A percentile compares a stretch with the other conserved stretches of the same genome.
Conservation (phyloP, 2,113 vertebrate genomes). For the Oenanthe oenanthe region DNA sequence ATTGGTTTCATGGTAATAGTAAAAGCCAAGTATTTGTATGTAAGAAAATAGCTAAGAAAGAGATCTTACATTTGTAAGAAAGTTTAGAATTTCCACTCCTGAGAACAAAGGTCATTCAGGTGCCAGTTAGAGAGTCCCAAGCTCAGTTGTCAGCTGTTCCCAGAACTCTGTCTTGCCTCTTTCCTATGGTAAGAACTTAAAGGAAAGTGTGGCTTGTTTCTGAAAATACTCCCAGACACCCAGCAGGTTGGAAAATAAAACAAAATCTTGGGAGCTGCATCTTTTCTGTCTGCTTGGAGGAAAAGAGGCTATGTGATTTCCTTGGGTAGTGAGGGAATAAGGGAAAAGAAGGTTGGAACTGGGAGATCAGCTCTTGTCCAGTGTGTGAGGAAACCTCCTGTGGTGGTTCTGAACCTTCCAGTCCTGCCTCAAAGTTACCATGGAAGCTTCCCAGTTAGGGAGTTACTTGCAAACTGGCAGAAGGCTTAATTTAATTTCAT, state of each 20-base stretch:
- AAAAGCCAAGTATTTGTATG: no score
- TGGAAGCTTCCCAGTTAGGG: not conserved
- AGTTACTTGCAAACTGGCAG: not conserved
- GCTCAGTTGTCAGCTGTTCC: not conserved
- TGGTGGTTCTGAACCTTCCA: not conserved
- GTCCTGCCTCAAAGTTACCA: not conserved
- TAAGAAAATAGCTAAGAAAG: not conserved
- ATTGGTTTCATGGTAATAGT: no score
- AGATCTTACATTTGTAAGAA: not conserved
- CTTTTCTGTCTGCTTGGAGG: not conserved
- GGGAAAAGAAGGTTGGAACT: not conserved
- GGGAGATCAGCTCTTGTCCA: not conserved
- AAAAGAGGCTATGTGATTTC: not conserved
- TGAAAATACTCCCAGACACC: not conserved
- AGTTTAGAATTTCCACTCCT: fast-evolving
- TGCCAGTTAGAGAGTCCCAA: not conserved
- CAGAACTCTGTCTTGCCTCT: not conserved
- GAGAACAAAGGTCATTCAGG: not conserved
- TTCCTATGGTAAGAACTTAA: not conserved
- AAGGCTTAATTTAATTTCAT: not conserved
- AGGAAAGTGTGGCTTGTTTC: not conserved
- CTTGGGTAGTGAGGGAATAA: not conserved
- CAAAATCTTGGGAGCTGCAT: not conserved
- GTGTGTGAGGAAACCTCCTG: not conserved
- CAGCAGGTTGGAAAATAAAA: not conserved